Percentiles rank a stretch among this genome's conserved stretches.
Evolutionary conservation across 2,888 invertebrate species (phyloP).

Genomic region (Schrankia costaestrigalis): DNA sequence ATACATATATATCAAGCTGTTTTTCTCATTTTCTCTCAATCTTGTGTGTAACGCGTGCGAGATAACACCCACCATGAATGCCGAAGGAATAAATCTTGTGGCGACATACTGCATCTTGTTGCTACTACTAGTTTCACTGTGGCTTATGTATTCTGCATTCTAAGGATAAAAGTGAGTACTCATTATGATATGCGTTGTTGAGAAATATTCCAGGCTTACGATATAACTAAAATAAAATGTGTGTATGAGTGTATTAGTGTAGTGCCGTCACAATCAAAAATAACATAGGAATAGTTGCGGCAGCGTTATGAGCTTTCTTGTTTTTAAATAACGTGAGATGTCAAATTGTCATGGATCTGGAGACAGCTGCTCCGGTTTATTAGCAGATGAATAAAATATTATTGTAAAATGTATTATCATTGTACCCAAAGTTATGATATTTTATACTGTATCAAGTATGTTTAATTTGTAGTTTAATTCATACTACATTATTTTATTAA

Average conservation of each 20-base stretch:
- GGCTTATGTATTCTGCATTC: constrained; percentile 84
- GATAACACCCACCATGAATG: constrained; percentile 51
- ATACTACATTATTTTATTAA: no score
- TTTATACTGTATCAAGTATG: no score
- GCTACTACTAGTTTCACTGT: constrained; percentile 81
- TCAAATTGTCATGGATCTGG: constrained; percentile 11
- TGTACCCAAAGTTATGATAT: no score
- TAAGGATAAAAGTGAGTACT: constrained; percentile 51
- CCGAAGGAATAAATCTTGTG: constrained; percentile 83
- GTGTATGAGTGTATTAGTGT: constrained; percentile 22
- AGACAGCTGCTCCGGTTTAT: no score
- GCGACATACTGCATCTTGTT: constrained; percentile 85
- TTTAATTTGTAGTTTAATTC: no score
- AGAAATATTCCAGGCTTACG: no score
- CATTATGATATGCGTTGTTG: constrained; percentile 13
- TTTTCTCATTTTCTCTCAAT: constrained; percentile 50
- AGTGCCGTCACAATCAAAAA: constrained; percentile 27
- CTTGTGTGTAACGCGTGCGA: constrained; percentile 45
- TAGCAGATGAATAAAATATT: no score
- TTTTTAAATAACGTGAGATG: constrained; percentile 15
- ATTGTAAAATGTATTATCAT: no score
- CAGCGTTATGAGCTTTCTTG: constrained; percentile 6
- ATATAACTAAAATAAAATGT: no score
- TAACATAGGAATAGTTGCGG: constrained; percentile 28
- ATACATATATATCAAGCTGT: constrained; percentile 48